These are phyloP conservation scores for Onthophagus taurus DNA, from an alignment of 1,140 invertebrate species.

Conservation along the genomic window DNA sequence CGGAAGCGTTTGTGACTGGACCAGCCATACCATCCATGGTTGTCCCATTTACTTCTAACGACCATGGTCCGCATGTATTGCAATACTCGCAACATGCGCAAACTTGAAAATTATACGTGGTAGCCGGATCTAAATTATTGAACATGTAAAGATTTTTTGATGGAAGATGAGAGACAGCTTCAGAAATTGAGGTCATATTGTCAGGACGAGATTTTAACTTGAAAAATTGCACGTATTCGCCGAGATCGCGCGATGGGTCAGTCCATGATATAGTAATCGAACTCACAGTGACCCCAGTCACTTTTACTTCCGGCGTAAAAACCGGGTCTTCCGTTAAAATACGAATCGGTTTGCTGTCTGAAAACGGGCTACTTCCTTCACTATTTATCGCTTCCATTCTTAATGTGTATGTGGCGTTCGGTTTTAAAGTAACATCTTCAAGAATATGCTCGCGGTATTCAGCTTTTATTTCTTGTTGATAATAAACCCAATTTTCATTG, in stretches of 20 bases:
- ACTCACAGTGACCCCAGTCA: constrained; percentile 65
- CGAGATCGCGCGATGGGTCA: constrained; percentile 51
- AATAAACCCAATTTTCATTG: constrained; percentile 43
- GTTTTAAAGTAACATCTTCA: constrained; percentile 41
- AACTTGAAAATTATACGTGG: constrained; percentile 66
- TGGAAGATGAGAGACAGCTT: constrained; percentile 50
- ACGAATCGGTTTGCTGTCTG: constrained; percentile 35
- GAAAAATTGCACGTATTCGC: constrained; percentile 67
- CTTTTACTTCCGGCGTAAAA: constrained; percentile 65
- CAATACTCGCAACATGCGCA: constrained; percentile 69
- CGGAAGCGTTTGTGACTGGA: constrained; percentile 45
- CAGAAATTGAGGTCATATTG: constrained; percentile 43
- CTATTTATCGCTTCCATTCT: constrained; percentile 44
- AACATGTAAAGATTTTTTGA: constrained; percentile 65
- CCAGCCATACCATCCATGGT: constrained; percentile 63
- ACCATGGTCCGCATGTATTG: constrained; percentile 63
- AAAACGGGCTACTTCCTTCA: constrained; percentile 43
- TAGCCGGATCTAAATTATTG: constrained; percentile 62
- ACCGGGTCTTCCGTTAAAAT: constrained; percentile 56
- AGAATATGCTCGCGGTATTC: constrained; percentile 44
- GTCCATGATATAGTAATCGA: constrained; percentile 73
- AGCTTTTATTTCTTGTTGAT: constrained; percentile 39
- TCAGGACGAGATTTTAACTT: constrained; percentile 52
- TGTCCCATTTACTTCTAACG: constrained; percentile 60
- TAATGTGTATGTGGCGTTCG: constrained; percentile 42